Percentiles rank a stretch among this genome's conserved stretches.
Conservation (phyloP, 92 coral and sea anemone genomes). For the Epizoanthus illoricatus region DNA sequence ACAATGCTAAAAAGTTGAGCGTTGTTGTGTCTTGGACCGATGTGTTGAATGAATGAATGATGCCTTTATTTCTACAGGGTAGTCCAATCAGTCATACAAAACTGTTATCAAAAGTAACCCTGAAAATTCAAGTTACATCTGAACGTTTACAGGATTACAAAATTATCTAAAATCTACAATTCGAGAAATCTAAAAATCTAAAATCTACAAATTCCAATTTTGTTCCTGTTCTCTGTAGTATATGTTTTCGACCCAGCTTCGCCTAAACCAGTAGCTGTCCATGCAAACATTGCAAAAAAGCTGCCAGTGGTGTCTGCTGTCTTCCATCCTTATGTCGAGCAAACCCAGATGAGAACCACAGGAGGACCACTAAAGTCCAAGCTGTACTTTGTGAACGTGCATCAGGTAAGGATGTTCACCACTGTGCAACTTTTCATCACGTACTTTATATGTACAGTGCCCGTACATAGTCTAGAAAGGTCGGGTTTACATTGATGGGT, state of each 20-base stretch:
- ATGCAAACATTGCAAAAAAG: conserved; percentile 54
- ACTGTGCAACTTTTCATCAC: not conserved
- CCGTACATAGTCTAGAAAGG: not conserved
- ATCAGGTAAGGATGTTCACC: conserved; percentile 57
- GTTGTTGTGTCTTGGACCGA: not conserved
- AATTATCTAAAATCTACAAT: no score
- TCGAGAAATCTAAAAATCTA: no score
- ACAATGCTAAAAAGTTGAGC: no score
- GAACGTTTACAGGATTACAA: no score
- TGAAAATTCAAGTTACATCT: no score
- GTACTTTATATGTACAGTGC: not conserved
- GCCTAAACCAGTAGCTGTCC: conserved; percentile 83
- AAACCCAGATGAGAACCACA: conserved; percentile 29
- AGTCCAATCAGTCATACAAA: no score
- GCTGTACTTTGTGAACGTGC: conserved; percentile 65
- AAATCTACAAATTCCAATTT: not conserved
- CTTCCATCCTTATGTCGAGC: conserved; percentile 57
- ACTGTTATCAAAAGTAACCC: no score
- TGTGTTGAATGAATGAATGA: not conserved
- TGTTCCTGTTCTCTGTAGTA: conserved; percentile 52
- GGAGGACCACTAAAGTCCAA: conserved; percentile 54
- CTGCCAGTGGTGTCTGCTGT: conserved; percentile 62
- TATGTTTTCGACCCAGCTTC: conserved; percentile 89
- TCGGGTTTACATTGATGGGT: not conserved
- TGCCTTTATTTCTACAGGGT: no score